Evolutionary conservation across 1,140 invertebrate species (phyloP).

Genomic region (Thalassaphorura encarpata): DNA sequence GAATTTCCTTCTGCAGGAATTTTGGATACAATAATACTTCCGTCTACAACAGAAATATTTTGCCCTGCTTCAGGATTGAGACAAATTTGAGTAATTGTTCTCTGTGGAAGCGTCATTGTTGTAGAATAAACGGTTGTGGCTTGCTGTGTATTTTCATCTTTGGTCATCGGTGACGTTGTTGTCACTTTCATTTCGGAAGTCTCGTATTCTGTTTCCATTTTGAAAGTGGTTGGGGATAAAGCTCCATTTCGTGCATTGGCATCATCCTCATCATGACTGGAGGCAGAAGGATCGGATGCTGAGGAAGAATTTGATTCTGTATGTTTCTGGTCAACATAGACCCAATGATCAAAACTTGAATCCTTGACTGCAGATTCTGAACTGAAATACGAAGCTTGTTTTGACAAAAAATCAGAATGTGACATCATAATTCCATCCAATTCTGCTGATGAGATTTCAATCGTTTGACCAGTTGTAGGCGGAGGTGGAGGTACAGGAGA

Average conservation of each 20-base stretch:
- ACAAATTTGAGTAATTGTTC: conserved; percentile 33
- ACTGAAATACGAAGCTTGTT: conserved; percentile 3
- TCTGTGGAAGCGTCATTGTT: conserved; percentile 32
- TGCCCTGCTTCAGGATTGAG: conserved; percentile 15
- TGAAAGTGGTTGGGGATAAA: conserved; percentile 24
- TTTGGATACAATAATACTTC: conserved; percentile 22
- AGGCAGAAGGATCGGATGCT: conserved; percentile 7
- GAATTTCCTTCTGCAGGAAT: conserved; percentile 17
- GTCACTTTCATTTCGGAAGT: conserved; percentile 26
- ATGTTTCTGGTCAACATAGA: conserved; percentile 32
- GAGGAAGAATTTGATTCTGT: background rate
- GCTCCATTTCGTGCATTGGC: conserved; percentile 14
- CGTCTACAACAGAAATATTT: conserved; percentile 3
- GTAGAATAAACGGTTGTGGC: conserved; percentile 28
- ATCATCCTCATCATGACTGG: conserved; percentile 25
- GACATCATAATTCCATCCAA: conserved; percentile 33
- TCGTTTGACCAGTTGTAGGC: conserved; percentile 12
- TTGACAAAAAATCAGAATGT: conserved; percentile 27
- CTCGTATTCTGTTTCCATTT: conserved; percentile 25
- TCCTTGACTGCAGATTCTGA: background rate
- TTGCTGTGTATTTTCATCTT: conserved; percentile 2
- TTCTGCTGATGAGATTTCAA: conserved; percentile 29
- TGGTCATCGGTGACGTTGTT: conserved; percentile 9
- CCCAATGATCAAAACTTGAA: conserved; percentile 33
- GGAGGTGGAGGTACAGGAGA: background rate